Evolutionary conservation across 2,113 vertebrate species (phyloP).

Genomic region (Circaetus gallicus): DNA sequence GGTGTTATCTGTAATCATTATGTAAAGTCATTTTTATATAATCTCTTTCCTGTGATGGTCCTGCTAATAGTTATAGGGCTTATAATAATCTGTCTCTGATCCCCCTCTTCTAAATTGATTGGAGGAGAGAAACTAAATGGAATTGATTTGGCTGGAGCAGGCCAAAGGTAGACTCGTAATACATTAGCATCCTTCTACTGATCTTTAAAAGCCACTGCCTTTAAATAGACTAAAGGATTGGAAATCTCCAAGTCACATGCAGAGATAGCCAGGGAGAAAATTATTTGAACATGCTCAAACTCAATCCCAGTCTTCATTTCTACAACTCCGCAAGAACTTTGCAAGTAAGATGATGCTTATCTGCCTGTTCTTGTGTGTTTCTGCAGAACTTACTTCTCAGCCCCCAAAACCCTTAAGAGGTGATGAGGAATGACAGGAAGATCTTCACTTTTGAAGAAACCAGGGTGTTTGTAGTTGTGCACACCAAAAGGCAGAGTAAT

Average conservation of each 20-base stretch:
- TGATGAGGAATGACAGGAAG: not conserved
- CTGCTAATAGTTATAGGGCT: not conserved
- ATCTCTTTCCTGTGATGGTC: constrained; percentile 1
- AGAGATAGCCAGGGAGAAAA: not conserved
- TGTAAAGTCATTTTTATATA: constrained; percentile 4
- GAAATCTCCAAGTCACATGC: not conserved
- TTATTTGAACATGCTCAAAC: not conserved
- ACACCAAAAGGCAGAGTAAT: not conserved
- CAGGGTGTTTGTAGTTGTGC: not conserved
- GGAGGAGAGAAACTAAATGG: not conserved
- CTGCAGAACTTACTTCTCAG: not conserved
- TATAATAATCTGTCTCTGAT: not conserved
- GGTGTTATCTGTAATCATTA: constrained; percentile 25
- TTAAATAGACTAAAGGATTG: not conserved
- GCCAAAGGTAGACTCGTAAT: not conserved
- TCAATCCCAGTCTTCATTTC: not conserved
- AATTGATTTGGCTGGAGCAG: not conserved
- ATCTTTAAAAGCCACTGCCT: not conserved
- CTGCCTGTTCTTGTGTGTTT: not conserved
- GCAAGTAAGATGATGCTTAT: not conserved
- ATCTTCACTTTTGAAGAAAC: not conserved
- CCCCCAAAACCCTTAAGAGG: not conserved
- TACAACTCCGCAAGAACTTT: not conserved
- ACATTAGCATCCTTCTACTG: not conserved
- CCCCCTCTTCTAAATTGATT: not conserved